These are phyloP conservation scores for Echeneis naucrates DNA, from an alignment of 2,797 vertebrate genomes.

Conservation along the genomic window DNA sequence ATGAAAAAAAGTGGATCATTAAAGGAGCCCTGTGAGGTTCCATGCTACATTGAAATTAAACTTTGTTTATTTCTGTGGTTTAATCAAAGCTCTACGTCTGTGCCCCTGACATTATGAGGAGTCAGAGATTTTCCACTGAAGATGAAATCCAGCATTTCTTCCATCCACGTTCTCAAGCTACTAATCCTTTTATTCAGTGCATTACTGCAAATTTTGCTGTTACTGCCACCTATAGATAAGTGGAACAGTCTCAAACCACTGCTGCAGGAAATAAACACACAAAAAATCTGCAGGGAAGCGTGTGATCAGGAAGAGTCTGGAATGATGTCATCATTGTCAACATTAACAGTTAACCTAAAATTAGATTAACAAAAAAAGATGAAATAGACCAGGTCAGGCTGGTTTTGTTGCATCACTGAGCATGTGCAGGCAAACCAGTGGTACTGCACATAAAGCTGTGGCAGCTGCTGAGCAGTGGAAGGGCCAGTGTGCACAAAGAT, in stretches of 20 bases:
- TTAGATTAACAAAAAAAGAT: not conserved
- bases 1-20: too few species aligned
- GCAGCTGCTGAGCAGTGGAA: not conserved
- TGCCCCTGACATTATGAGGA: not conserved
- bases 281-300: not conserved
- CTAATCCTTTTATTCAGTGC: not conserved
- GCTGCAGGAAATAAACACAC: not conserved
- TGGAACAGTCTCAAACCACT: not conserved
- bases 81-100: not conserved
- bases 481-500: not conserved
- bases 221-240: not conserved
- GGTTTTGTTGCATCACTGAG: not conserved
- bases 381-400: too few species aligned
- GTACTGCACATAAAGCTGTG: not conserved
- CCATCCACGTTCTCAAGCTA: not conserved
- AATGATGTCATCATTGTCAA: not conserved
- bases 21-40: not conserved
- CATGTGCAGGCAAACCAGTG: not conserved
- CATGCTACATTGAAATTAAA: not conserved
- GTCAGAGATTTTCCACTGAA: not conserved
- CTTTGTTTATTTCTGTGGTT: not conserved
- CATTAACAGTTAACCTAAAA: too few species aligned
- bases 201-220: not conserved
- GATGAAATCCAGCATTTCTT: not conserved
- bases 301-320: not conserved